These are phyloP conservation scores for Actenoides lindsayi DNA, from an alignment of 2,113 vertebrate species.

Conservation along the genomic window DNA sequence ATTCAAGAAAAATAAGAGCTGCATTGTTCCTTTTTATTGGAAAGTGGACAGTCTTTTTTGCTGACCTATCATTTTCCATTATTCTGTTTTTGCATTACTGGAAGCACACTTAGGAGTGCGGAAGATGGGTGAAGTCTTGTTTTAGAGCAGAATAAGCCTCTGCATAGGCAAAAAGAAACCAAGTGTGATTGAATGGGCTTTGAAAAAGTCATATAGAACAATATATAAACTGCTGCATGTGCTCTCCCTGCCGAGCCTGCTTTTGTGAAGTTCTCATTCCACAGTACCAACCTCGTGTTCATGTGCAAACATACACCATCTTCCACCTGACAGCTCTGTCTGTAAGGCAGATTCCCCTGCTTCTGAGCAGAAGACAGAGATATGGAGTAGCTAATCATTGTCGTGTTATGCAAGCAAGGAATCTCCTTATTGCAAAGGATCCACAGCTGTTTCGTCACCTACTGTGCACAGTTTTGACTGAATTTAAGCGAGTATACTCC, in stretches of 20 bases:
- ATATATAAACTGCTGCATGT: background rate
- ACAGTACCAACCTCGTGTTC: background rate
- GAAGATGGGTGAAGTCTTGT: background rate
- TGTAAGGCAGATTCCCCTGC: background rate
- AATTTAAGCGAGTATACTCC: background rate
- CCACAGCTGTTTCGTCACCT: accelerated
- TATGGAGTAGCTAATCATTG: background rate
- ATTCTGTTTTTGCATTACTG: background rate
- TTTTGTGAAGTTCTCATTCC: background rate
- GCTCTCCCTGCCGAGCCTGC: background rate
- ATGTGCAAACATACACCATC: background rate
- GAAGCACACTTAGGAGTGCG: background rate
- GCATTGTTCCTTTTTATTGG: slow-evolving; percentile 9
- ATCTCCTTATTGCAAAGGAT: background rate
- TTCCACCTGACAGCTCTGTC: background rate
- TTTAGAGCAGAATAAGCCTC: background rate
- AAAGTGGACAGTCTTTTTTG: background rate
- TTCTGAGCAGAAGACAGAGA: background rate
- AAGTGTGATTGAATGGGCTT: background rate
- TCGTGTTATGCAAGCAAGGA: background rate
- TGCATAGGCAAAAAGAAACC: background rate
- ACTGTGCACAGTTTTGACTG: background rate
- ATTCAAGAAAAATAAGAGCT: slow-evolving; percentile 14
- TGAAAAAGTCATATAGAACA: background rate
- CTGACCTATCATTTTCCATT: slow-evolving; percentile 4